These are phyloP conservation scores for Hylia prasina DNA, from an alignment of 2,113 vertebrate species.

Conservation along the genomic window DNA sequence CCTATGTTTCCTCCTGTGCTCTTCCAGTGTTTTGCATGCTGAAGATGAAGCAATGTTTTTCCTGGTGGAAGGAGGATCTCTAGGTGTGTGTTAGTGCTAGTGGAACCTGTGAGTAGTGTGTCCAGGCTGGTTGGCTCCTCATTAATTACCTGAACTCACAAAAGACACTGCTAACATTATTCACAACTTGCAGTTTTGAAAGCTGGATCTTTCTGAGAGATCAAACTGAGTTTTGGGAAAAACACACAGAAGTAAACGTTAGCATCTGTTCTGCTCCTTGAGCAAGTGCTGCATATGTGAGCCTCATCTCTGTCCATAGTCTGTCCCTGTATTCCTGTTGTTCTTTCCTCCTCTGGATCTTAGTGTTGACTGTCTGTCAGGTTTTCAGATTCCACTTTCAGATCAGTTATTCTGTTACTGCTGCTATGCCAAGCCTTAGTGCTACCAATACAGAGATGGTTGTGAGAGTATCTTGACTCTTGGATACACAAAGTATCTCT, in stretches of 20 bases:
- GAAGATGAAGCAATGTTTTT: not conserved
- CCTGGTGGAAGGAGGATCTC: not conserved
- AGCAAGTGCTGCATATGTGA: not conserved
- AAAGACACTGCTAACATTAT: accelerated
- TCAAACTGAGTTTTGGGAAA: not conserved
- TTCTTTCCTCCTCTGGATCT: not conserved
- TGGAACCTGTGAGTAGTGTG: not conserved
- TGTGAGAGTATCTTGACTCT: not conserved
- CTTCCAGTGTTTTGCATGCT: not conserved
- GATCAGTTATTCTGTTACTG: not conserved
- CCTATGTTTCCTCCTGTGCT: not conserved
- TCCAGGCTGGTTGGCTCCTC: not conserved
- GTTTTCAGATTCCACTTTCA: not conserved
- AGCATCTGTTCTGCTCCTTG: not conserved
- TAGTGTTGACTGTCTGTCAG: not conserved
- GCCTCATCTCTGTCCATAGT: not conserved
- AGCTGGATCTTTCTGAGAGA: not conserved
- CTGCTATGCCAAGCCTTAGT: not conserved
- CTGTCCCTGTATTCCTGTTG: not conserved
- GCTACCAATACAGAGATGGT: not conserved
- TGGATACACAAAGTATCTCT: not conserved
- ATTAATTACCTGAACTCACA: not conserved
- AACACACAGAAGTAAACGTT: not conserved
- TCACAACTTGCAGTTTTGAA: not conserved
- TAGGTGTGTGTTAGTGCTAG: not conserved